Percentiles rank a stretch among this genome's conserved stretches.
phyloP scores from a whole-genome alignment of 2,888 invertebrate genomes.

The Neoitamus cyanurus region DNA sequence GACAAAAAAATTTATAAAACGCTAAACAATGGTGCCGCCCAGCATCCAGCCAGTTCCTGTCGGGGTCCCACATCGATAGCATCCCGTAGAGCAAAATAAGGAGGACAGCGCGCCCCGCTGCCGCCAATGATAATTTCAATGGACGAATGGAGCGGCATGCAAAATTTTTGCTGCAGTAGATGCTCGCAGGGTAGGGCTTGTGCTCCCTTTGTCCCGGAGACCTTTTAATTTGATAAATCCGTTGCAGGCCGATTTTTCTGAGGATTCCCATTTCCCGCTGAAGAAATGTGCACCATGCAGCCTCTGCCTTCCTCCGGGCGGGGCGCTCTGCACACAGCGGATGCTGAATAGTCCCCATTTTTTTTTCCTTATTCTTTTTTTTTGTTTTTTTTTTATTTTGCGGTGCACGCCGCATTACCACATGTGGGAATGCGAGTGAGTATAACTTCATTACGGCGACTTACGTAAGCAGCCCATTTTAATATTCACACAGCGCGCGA shows the following conservation, averaged over 20 bases:
- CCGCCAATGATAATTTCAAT: conserved; percentile 20
- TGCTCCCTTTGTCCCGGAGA: conserved; percentile 12
- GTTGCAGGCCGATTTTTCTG: conserved; percentile 29
- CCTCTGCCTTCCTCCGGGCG: neutral
- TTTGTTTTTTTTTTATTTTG: neutral
- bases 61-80: neutral
- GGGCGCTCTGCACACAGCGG: neutral
- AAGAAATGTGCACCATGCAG: neutral
- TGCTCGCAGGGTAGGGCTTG: neutral
- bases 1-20: neutral
- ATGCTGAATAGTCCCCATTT: neutral
- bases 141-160: neutral
- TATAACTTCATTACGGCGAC: neutral
- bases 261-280: conserved; percentile 16
- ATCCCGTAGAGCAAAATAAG: neutral
- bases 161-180: conserved; percentile 32
- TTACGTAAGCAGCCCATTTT: neutral
- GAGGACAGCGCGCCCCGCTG: neutral
- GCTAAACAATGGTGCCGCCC: neutral
- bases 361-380: neutral
- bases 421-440: neutral
- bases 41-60: neutral
- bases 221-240: conserved; percentile 47
- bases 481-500: neutral
- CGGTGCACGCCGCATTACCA: neutral